These are phyloP conservation scores for Gobio gobio DNA, from an alignment of 2,113 vertebrate species.

Conservation along the genomic window DNA sequence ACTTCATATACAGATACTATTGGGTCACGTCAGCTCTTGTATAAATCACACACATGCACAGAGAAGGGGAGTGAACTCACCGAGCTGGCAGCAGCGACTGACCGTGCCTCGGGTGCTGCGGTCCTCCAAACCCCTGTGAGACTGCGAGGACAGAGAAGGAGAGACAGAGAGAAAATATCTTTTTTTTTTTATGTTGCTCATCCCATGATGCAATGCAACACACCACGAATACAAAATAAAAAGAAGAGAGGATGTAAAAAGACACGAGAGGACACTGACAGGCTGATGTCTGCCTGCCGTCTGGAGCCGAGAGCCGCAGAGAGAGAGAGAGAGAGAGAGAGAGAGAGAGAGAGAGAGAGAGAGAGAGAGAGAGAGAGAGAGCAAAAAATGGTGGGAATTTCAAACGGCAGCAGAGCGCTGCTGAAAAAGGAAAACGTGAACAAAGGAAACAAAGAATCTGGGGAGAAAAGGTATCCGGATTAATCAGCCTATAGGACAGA, in stretches of 20 bases:
- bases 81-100: slow-evolving; percentile 15
- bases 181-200: not conserved
- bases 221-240: slow-evolving; percentile 24
- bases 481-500: slow-evolving; percentile 40
- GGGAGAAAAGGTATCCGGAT: slow-evolving; percentile 40
- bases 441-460: slow-evolving; percentile 45
- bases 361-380: slow-evolving; percentile 16
- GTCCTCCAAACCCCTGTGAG: slow-evolving; percentile 51
- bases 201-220: not conserved
- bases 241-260: not conserved
- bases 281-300: slow-evolving; percentile 54
- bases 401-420: slow-evolving; percentile 31
- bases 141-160: slow-evolving; percentile 41
- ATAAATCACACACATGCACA: slow-evolving; percentile 37
- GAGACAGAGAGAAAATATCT: slow-evolving; percentile 16
- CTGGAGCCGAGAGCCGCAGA: slow-evolving; percentile 54
- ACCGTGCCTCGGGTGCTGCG: slow-evolving; percentile 41
- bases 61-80: slow-evolving; percentile 52
- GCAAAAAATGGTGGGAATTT: slow-evolving; percentile 55
- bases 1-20: slow-evolving; percentile 7
- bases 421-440: slow-evolving; percentile 34
- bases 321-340: slow-evolving; percentile 54
- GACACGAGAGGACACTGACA: slow-evolving; percentile 33
- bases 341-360: slow-evolving; percentile 56
- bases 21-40: slow-evolving; percentile 21